A percentile compares a stretch with the other conserved stretches of the same genome.
Conservation (phyloP, 2,797 vertebrate species). For the Tachyglossus aculeatus region DNA sequence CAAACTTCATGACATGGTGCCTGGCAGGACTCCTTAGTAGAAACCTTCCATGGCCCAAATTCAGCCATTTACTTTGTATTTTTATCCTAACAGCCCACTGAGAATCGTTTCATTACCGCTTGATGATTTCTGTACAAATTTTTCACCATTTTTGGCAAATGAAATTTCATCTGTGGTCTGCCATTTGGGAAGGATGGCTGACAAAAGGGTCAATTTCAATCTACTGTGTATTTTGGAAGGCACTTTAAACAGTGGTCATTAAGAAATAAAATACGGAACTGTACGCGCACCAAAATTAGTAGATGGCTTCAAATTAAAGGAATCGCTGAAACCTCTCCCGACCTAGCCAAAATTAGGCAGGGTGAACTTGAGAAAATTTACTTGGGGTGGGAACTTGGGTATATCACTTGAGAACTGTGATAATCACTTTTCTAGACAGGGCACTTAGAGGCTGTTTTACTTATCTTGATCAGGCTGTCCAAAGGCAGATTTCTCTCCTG, state of each 20-base stretch:
- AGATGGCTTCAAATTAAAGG: slow-evolving; percentile 34
- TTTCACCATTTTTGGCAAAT: slow-evolving; percentile 47
- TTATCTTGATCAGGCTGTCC: no score
- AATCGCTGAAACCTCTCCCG: slow-evolving; percentile 4
- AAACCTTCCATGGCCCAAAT: no score
- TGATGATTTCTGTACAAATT: slow-evolving; percentile 39
- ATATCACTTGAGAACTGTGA: no score
- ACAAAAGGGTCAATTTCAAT: slow-evolving; percentile 61
- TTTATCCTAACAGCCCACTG: no score
- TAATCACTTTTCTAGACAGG: no score
- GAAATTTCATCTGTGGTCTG: slow-evolving; percentile 37
- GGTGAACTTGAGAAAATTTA: no score
- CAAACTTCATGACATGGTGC: no score
- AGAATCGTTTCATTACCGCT: slow-evolving; percentile 5
- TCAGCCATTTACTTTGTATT: no score
- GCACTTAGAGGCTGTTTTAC: no score
- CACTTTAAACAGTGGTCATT: slow-evolving; percentile 56
- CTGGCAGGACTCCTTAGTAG: no score
- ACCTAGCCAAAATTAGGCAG: slow-evolving; percentile 1
- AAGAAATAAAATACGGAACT: slow-evolving; percentile 52
- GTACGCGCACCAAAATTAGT: slow-evolving; percentile 45
- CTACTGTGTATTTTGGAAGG: slow-evolving; percentile 52
- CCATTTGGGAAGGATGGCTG: slow-evolving; percentile 34
- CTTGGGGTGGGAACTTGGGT: no score
- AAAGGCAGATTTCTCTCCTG: no score